Base-by-base conservation (phyloP, 2,797 vertebrate species). In the Nannoperca obscura region DNA sequence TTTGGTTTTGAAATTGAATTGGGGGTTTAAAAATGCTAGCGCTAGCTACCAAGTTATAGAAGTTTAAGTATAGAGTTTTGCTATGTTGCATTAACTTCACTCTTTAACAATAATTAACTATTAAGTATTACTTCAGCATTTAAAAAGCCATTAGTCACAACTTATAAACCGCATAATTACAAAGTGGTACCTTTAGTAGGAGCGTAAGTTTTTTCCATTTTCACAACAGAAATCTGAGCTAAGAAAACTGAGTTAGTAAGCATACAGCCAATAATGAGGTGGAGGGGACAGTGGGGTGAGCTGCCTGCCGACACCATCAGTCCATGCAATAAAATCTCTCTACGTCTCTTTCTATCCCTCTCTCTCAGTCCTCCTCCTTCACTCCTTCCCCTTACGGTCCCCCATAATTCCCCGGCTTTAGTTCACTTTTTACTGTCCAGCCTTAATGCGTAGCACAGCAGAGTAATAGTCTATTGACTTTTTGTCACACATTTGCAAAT, bases 391-490 rank as follows among this genome's bases (percentile, higher is more conserved):
- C 27, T 27, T 36, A 54, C n/a, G 5, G 13, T 14, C 59, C 9
- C 15, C 20, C 44, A 53, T 86, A 73, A 78, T 32, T 79, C 76
- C 78, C 53, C 2, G 32, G 52, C 57, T 54, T 74, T 13, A 74
- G 30, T 59, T 77, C 66, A 80, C 71, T 47, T 64, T 84, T 83
- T 74, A 81, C 50, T 32, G 30, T 74, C 71, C 27, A 9, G 69
- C 44, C 67, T 65, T 52, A 72, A 71, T 49, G 72, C 20, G 7
- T 1, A 36, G 62, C 76, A 32, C 74, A 44, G 77, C 61, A 32
- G 36, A 55, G 38, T 78, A 82, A 88, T 80, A 67, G 81, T 57
- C 57, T 86, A 89, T 88, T 84, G 86, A 86, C 78, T 84, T 81
- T 63, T 76, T 81, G 81, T 72, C 62, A 76, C 7, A 19, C 54